Percentiles rank a stretch among this genome's conserved stretches.
Conservation (phyloP, 2,797 vertebrate genomes). For the Scyliorhinus canicula region DNA sequence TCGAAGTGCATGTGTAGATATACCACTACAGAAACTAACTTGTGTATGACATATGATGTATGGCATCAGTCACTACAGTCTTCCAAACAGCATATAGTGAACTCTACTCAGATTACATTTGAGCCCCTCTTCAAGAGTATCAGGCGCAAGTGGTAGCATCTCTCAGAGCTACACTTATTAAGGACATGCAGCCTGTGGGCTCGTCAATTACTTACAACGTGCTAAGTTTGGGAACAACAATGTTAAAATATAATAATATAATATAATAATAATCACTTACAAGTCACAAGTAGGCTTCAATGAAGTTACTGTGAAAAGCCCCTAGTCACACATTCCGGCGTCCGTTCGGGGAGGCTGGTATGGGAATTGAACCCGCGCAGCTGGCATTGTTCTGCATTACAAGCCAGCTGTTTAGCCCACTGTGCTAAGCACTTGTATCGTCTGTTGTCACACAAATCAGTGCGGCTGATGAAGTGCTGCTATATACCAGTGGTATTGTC, state of each 20-base stretch:
- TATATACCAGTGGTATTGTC: no score
- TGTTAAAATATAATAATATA: no score
- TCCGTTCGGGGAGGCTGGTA: no score
- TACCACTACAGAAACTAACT: neutral
- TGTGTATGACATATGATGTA: neutral
- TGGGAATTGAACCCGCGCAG: no score
- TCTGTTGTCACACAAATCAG: neutral
- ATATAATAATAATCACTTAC: no score
- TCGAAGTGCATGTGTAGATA: neutral
- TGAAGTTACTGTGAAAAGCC: no score
- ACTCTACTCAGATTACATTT: neutral
- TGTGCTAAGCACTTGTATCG: neutral
- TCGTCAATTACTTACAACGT: neutral
- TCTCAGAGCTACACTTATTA: neutral
- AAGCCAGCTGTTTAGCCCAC: no score
- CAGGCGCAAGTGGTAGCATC: neutral
- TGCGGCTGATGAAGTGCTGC: neutral
- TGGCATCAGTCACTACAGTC: neutral
- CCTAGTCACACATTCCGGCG: no score
- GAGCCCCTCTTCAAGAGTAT: neutral
- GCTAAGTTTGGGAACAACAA: neutral
- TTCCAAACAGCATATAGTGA: neutral
- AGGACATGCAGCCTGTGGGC: neutral
- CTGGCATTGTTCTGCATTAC: no score
- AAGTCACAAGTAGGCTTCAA: no score